phyloP scores from a whole-genome alignment of 2,888 invertebrate species.

The Maniola hyperantus region DNA sequence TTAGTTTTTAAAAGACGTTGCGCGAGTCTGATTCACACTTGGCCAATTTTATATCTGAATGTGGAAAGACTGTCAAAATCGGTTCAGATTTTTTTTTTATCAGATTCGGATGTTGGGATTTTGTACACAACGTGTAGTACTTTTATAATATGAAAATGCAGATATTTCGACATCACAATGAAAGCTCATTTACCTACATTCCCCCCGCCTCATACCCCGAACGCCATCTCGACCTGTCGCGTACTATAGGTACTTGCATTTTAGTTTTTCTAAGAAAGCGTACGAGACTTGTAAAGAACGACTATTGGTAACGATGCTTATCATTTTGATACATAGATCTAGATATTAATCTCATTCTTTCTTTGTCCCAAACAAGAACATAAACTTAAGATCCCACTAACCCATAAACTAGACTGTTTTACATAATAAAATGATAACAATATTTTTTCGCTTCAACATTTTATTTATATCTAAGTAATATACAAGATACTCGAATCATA shows the following conservation, averaged over 20 bases:
- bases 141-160: neutral
- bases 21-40: too few species aligned
- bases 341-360: constrained; percentile 8
- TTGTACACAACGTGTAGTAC: too few species aligned
- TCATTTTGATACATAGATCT: constrained; percentile 19
- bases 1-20: too few species aligned
- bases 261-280: neutral
- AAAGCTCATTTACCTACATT: neutral
- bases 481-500: too few species aligned
- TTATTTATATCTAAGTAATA: neutral
- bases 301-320: constrained; percentile 1
- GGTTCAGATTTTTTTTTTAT: too few species aligned
- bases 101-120: too few species aligned
- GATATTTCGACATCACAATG: neutral
- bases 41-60: neutral
- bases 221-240: too few species aligned
- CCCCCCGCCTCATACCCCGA: too few species aligned
- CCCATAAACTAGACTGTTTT: constrained; percentile 9
- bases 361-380: constrained; percentile 11
- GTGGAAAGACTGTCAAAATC: neutral
- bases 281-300: neutral
- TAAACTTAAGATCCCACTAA: constrained; percentile 6
- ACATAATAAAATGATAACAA: constrained; percentile 15
- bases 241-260: neutral
- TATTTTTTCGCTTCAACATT: constrained; percentile 6